Conservation (phyloP, 2,797 vertebrate species). For the Hoplostethus atlanticus region DNA sequence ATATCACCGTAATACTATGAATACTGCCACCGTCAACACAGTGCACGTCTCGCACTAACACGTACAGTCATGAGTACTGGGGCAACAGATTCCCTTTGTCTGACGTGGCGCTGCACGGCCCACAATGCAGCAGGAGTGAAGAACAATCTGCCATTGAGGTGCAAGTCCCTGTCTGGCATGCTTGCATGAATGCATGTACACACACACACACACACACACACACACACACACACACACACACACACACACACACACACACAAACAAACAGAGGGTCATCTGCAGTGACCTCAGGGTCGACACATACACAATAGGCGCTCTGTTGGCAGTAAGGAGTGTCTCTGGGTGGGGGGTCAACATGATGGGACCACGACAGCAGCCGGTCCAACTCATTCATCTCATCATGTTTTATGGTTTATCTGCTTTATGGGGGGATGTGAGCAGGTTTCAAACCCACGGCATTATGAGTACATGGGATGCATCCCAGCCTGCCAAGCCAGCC, state of each 20-base stretch:
- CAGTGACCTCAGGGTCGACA: slow-evolving; percentile 3
- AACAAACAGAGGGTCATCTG: slow-evolving; percentile 9
- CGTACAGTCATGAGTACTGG: neutral
- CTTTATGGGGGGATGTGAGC: no score
- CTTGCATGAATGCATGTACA: slow-evolving; percentile 50
- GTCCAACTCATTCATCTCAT: no score
- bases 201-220: slow-evolving; percentile 21
- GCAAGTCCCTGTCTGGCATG: slow-evolving; percentile 53
- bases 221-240: slow-evolving; percentile 16
- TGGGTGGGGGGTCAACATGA: slow-evolving; percentile 19
- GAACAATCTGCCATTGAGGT: slow-evolving; percentile 76
- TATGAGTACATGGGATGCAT: no score
- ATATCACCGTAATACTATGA: neutral
- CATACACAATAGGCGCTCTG: slow-evolving; percentile 10
- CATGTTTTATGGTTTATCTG: no score
- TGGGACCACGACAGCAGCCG: neutral
- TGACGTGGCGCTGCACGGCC: slow-evolving; percentile 26
- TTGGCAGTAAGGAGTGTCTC: slow-evolving; percentile 14
- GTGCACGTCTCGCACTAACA: neutral
- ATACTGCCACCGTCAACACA: neutral
- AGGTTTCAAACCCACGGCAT: neutral
- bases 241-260: slow-evolving; percentile 21
- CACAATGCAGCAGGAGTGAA: slow-evolving; percentile 53
- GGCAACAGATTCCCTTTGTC: slow-evolving; percentile 72
- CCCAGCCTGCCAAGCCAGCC: no score